Evolutionary conservation across 2,888 invertebrate genomes (phyloP).

Genomic region (Rapana venosa): DNA sequence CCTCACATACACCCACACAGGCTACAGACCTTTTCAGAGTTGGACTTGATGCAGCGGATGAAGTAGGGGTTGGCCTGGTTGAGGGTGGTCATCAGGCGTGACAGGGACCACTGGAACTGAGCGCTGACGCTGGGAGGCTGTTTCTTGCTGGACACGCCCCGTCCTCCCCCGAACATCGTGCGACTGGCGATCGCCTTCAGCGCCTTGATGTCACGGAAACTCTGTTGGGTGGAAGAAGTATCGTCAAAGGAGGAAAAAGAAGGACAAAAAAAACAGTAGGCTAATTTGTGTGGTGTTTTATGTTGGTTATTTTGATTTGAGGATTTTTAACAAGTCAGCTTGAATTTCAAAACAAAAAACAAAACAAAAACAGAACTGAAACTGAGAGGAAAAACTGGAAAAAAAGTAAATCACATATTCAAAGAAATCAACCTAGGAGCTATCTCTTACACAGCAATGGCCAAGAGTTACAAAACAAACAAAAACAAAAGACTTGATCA

Average conservation of each 20-base stretch:
- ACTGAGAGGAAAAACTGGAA: too few relatives aligned
- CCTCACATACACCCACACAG: too few relatives aligned
- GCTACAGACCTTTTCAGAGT: constrained; percentile 86
- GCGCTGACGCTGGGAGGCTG: constrained; percentile 94
- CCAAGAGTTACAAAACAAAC: too few relatives aligned
- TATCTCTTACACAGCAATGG: too few relatives aligned
- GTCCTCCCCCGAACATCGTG: constrained; percentile 80
- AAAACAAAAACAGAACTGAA: too few relatives aligned
- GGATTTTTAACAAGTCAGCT: too few relatives aligned
- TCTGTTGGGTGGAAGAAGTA: constrained; percentile 78
- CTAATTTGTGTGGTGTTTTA: too few relatives aligned
- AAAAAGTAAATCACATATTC: too few relatives aligned
- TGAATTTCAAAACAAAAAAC: too few relatives aligned
- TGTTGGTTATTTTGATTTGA: too few relatives aligned
- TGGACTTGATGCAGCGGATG: constrained; percentile 96
- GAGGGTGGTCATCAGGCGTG: constrained; percentile 94
- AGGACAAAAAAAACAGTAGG: not conserved
- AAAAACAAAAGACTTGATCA: too few relatives aligned
- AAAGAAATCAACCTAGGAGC: too few relatives aligned
- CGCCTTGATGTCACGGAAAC: constrained; percentile 92
- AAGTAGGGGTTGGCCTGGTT: constrained; percentile 93
- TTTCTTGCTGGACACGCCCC: constrained; percentile 72
- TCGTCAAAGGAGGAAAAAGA: not conserved
- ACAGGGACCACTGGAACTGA: constrained; percentile 94
- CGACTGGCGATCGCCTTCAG: constrained; percentile 92